Evolutionary conservation across 2,113 vertebrate genomes (phyloP).

Genomic region (Cinclus mexicanus): DNA sequence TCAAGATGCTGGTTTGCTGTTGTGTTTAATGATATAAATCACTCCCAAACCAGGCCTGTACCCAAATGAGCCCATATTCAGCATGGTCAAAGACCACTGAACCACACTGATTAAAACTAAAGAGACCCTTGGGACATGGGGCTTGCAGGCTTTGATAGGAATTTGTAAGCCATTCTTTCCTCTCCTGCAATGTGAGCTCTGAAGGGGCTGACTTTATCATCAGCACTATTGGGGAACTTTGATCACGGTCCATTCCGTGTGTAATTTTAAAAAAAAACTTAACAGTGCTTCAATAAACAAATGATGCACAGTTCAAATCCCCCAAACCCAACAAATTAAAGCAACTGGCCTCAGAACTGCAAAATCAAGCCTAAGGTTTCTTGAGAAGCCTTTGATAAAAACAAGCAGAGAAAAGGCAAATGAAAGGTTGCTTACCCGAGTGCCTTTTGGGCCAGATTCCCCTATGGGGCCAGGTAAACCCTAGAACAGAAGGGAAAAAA

Average conservation of each 20-base stretch:
- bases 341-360: neutral
- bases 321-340: neutral
- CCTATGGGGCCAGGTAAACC: slow-evolving; percentile 96
- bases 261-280: neutral
- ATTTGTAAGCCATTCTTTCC: neutral
- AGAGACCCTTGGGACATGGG: slow-evolving; percentile 1
- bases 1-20: slow-evolving; percentile 43
- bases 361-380: neutral
- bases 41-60: neutral
- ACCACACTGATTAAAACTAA: slow-evolving; percentile 10
- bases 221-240: neutral
- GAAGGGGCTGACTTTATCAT: neutral
- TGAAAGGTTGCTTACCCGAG: slow-evolving; percentile 84
- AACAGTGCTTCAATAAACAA: neutral
- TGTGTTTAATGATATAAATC: neutral
- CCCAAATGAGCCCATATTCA: neutral
- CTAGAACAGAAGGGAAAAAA: slow-evolving; percentile 79
- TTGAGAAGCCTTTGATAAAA: neutral
- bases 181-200: neutral
- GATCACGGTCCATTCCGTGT: neutral
- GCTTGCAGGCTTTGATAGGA: neutral
- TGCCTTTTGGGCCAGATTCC: slow-evolving; percentile 91
- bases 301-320: neutral
- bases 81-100: neutral
- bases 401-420: neutral